phyloP scores from a whole-genome alignment of 1,140 invertebrate species.

The Himalopsyche phryganea region DNA sequence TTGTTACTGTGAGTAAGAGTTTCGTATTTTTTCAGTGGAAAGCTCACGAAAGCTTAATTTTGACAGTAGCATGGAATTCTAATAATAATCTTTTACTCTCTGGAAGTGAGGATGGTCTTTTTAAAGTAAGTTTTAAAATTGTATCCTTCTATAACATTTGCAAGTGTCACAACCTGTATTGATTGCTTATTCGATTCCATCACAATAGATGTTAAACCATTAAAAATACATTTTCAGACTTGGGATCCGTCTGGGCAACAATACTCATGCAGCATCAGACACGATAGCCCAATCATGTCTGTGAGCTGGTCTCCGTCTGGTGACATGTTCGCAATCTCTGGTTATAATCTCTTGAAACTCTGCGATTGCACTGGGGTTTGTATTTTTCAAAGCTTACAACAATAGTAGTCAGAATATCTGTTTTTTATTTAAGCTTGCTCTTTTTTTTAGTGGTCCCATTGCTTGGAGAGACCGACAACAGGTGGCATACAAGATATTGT shows the following conservation, averaged over 20 bases:
- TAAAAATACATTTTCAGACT: constrained; percentile 48
- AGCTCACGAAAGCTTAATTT: constrained; percentile 89
- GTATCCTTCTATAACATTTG: too few species aligned
- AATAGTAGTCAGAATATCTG: too few species aligned
- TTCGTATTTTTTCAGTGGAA: constrained; percentile 88
- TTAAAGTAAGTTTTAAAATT: constrained; percentile 73
- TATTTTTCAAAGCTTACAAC: constrained; percentile 21
- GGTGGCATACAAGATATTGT: constrained; percentile 83
- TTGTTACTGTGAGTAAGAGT: too few species aligned
- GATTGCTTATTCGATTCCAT: too few species aligned
- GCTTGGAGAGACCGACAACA: constrained; percentile 77
- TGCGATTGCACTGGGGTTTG: constrained; percentile 91
- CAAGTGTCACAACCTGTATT: too few species aligned
- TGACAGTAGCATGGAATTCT: constrained; percentile 85
- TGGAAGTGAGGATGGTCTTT: constrained; percentile 93
- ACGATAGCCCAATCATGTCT: constrained; percentile 89
- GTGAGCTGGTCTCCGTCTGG: constrained; percentile 89
- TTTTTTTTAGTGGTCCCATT: constrained; percentile 82
- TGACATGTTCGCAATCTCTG: constrained; percentile 87
- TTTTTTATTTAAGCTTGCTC: not conserved
- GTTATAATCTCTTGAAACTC: constrained; percentile 87
- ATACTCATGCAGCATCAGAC: constrained; percentile 75
- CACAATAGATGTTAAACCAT: too few species aligned
- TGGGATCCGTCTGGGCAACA: constrained; percentile 90
- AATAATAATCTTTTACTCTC: constrained; percentile 86